Evolutionary conservation across 1,140 invertebrate species (phyloP).

Genomic region (Drosophila subobscura): DNA sequence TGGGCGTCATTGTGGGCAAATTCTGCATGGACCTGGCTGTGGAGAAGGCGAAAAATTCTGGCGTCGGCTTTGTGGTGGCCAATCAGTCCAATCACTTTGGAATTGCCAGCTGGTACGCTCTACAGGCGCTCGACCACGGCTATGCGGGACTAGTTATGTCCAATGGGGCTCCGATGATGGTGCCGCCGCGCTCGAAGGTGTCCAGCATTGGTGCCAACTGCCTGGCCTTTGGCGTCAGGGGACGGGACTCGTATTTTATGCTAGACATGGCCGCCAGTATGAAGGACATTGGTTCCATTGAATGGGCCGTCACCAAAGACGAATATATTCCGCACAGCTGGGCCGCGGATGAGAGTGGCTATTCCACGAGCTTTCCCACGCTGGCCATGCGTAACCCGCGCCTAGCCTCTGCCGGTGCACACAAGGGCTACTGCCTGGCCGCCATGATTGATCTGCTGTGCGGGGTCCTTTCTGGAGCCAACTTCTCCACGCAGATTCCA

Average conservation of each 20-base stretch:
- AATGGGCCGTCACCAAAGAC: conserved; percentile 88
- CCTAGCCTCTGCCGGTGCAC: conserved; percentile 93
- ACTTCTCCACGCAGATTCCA: conserved; percentile 37
- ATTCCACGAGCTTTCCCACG: conserved; percentile 86
- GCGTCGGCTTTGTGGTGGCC: conserved; percentile 93
- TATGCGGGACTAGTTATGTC: conserved; percentile 94
- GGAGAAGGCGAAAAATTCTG: conserved; percentile 90
- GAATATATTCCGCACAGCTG: conserved; percentile 90
- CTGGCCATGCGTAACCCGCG: conserved; percentile 86
- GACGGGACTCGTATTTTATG: conserved; percentile 88
- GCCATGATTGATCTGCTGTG: conserved; percentile 92
- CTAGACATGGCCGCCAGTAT: conserved; percentile 97
- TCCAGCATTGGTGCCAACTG: conserved; percentile 94
- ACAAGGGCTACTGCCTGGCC: conserved; percentile 94
- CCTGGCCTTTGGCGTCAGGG: conserved; percentile 90
- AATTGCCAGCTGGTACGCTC: conserved; percentile 93
- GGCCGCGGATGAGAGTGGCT: conserved; percentile 90
- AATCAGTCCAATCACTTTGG: conserved; percentile 85
- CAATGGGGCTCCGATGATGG: conserved; percentile 94
- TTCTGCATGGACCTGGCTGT: conserved; percentile 95
- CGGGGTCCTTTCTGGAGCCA: conserved; percentile 51
- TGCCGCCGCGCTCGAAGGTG: conserved; percentile 90
- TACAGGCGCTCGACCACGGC: conserved; percentile 89
- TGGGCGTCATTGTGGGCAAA: conserved; percentile 87
- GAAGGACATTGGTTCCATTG: conserved; percentile 87